Conservation (phyloP, 2,888 invertebrate species). For the Magallana nippona region DNA sequence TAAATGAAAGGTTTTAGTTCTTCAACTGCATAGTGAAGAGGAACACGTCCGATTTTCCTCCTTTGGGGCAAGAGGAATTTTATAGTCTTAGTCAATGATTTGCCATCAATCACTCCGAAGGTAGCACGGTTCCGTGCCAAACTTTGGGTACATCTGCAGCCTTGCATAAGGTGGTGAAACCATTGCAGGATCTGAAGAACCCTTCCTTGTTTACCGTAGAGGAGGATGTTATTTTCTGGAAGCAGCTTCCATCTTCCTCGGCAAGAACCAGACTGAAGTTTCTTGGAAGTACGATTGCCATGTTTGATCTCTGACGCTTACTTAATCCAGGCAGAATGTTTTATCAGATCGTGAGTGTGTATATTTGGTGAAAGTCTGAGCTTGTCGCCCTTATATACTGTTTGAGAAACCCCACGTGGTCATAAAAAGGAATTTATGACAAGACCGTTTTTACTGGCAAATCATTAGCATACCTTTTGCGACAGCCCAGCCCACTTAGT, state of each 20-base stretch:
- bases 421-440: constrained; percentile 7
- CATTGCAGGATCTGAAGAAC: background rate
- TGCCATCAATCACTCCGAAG: background rate
- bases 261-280: constrained; percentile 18
- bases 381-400: constrained; percentile 6
- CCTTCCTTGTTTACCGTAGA: background rate
- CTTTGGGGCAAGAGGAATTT: background rate
- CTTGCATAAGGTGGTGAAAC: background rate
- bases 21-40: background rate
- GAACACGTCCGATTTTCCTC: background rate
- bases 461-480: constrained; percentile 11
- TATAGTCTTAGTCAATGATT: background rate
- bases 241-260: background rate
- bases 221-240: background rate
- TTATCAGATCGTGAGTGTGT: background rate
- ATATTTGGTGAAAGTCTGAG: background rate
- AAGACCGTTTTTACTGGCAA: constrained; percentile 6
- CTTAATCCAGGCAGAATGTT: background rate
- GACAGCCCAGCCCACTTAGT: constrained; percentile 12
- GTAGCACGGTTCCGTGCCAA: background rate
- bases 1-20: too few species aligned
- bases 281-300: constrained; percentile 31
- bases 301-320: background rate
- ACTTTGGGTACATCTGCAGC: background rate
- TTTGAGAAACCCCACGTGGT: constrained; percentile 25